These are phyloP conservation scores for Urocyon cinereoargenteus DNA, from an alignment of 2,797 vertebrate species.

Conservation along the genomic window DNA sequence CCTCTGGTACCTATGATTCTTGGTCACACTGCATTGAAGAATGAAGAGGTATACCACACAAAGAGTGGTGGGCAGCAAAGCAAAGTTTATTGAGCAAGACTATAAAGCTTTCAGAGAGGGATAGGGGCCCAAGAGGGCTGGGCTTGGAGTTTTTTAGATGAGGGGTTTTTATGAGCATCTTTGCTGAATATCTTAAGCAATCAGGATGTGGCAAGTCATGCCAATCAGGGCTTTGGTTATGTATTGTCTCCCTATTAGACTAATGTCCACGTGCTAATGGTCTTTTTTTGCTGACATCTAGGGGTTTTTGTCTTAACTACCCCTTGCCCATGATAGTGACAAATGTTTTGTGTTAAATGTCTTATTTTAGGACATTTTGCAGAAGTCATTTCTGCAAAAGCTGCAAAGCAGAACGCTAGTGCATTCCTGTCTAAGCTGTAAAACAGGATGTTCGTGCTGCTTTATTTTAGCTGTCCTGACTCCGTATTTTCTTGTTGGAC, in stretches of 20 bases:
- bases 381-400: background rate
- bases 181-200: background rate
- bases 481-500: background rate
- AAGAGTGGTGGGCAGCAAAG: background rate
- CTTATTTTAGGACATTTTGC: background rate
- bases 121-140: background rate
- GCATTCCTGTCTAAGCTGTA: no score
- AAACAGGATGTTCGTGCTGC: background rate
- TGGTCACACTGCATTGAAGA: background rate
- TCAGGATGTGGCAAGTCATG: background rate
- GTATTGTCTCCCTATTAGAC: background rate
- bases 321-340: background rate
- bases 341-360: background rate
- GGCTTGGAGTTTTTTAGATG: background rate
- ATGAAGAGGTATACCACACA: background rate
- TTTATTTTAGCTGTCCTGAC: background rate
- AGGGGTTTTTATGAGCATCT: background rate
- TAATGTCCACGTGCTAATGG: background rate
- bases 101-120: background rate
- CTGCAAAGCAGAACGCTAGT: no score
- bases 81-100: background rate
- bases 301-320: background rate
- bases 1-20: background rate
- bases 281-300: background rate
- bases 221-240: background rate